Base-by-base conservation (phyloP, 2,797 vertebrate species). In the Sus cebifrons region DNA sequence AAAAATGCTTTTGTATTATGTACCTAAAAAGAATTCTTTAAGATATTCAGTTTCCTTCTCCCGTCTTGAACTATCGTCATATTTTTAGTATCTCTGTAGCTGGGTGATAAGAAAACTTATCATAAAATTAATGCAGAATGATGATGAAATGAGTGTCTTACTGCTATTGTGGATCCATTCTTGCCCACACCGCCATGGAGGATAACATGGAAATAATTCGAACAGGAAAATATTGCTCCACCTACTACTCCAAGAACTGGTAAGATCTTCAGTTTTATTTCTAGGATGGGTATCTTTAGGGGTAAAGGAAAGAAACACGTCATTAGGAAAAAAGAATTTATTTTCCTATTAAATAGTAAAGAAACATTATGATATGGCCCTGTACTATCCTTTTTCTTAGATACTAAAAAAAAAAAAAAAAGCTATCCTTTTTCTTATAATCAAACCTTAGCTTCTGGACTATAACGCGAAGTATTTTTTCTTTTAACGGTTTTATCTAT, bases 141-240 rank as follows among this genome's bases (percentile, higher is more conserved):
- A 77, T 68, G 29, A 96, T 23, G 52, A 89, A 90, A 95, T 75
- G 8, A 90, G 29, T 81, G 70, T 98, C 99, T 99, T 99, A 99
- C 99, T 96, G 99, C 99, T 92, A 99, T 99, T 2, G 99, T 99
- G 73, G 99, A 99, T 98, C 99, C 99, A 36, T 99, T 99, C 98
- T 99, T 99, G 92, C 99, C 99, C 67, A 99, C 99, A 5, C 99
- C 99, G 74, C 99, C 99, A 49, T 99, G 99, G 96, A 99, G 98
- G 97, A 99, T 99, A 98, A 99, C 99, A 64, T 99, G 97, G 98
- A 99, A 99, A 98, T 99, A 99, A 99, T 99, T 99, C 97, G 99
- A 99, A 98, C 98, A 99, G 98, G 99, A 99, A 98, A 99, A 99
- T 91, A 99, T 97, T 94, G 99, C 99, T 91, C 99, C 99, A 12